phyloP scores from a whole-genome alignment of 1,140 invertebrate genomes.

The Cherax quadricarinatus region DNA sequence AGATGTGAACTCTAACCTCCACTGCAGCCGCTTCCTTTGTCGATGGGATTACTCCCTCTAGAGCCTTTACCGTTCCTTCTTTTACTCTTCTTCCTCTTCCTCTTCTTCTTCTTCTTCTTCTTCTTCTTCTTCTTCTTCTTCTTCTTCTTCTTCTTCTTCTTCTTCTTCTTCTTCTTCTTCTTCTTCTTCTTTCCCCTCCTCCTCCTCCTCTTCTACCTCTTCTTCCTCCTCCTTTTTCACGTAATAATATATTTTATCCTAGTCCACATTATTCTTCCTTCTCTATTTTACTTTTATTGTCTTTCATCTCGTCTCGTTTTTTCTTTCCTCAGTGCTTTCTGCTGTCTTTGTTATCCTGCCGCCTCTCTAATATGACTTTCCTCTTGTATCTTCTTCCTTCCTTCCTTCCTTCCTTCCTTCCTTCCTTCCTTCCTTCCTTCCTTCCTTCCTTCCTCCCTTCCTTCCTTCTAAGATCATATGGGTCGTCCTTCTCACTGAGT shows the following conservation, averaged over 20 bases:
- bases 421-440: neutral
- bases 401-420: neutral
- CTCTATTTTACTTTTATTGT: too few species aligned
- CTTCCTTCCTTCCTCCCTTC: neutral
- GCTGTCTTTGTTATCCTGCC: too few species aligned
- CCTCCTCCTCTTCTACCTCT: too few species aligned
- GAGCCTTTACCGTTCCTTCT: neutral
- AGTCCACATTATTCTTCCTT: neutral
- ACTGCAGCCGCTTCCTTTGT: too few species aligned
- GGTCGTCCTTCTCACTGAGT: neutral
- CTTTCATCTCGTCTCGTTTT: neutral
- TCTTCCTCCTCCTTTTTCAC: neutral
- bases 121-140: neutral
- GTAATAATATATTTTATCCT: neutral
- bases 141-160: neutral
- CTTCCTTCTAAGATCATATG: neutral
- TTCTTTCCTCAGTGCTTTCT: neutral
- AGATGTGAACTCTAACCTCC: too few species aligned
- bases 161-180: neutral
- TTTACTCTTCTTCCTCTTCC: neutral
- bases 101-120: too few species aligned
- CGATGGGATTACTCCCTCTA: neutral
- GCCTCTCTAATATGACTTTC: neutral
- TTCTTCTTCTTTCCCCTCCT: neutral
- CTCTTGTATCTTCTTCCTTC: neutral